Evolutionary conservation across 92 coral and sea anemone species (phyloP), one percentile per base, ranked within the genome.

Genomic region (Metridium senile): DNA sequence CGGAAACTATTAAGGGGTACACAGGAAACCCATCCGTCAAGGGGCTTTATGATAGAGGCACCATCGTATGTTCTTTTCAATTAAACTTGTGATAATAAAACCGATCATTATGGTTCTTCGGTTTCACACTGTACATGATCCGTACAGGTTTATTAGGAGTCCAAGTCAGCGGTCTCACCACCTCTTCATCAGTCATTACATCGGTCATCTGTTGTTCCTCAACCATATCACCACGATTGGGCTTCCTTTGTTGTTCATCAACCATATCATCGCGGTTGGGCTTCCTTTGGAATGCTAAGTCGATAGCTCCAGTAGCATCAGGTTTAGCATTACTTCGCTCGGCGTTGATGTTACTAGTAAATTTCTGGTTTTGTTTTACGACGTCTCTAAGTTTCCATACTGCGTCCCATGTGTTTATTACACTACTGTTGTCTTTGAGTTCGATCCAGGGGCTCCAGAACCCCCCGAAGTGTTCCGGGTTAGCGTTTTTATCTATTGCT

Each of bases 371-470:
- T 31, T 65, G 33, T 9, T 79, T 79, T 29, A 68, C 34, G 21
- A 79, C 1, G n/a, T 57, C 30, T 16, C 35, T 35, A 22, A 79
- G 76, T 70, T 26, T 56, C 76, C 76, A 67, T 0, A 70, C 63
- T 11, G 73, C 75, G 1, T 69, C 54, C 75, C 66, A 71, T 17
- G 76, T 67, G 32, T 79, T 79, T 9, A 79, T 20, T 16, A 79
- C 26, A 45, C 62, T 57, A 35, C 58, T 58, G 62, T 79, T 83
- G 76, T 84, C 89, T 19, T 43, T 30, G 27, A 88, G 86, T 52
- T 34, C 35, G 39, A 30, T 32, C 97, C 97, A 92, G 16, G 86
- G 84, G 16, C 81, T 32, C 97, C 97, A 92, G 70, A 92, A 92
- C 1, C 78, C 68, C 0, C 78, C 80, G 39, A 82, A 84, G 18